Conservation (phyloP, 2,797 vertebrate genomes). For the Pteropus rufus region DNA sequence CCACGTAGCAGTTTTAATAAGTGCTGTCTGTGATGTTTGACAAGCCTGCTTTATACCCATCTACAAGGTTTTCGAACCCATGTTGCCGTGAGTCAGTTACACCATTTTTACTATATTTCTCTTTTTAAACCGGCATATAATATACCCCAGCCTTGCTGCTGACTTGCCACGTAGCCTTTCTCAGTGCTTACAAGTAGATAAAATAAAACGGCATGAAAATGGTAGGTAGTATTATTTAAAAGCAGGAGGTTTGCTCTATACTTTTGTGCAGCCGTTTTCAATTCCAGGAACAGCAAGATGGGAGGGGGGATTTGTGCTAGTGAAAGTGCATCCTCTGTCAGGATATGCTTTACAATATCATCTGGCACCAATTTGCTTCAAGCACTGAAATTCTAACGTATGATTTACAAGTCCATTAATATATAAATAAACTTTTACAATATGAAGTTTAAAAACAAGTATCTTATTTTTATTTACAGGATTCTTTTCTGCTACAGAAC, state of each 20-base stretch:
- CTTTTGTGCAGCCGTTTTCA: constrained; percentile 56
- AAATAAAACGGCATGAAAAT: constrained; percentile 35
- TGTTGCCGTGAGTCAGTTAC: constrained; percentile 58
- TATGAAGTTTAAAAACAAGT: constrained; percentile 56
- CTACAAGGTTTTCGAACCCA: constrained; percentile 56
- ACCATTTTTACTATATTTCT: constrained; percentile 56
- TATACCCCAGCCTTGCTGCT: background rate
- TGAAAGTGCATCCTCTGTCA: constrained; percentile 33
- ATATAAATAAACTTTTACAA: constrained; percentile 43
- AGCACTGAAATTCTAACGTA: constrained; percentile 14
- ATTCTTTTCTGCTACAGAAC: constrained; percentile 60
- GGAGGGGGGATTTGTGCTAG: constrained; percentile 4
- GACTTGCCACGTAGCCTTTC: constrained; percentile 25
- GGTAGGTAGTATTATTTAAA: constrained; percentile 37
- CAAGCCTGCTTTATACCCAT: constrained; percentile 56
- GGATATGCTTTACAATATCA: constrained; percentile 7
- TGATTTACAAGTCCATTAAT: constrained; percentile 20
- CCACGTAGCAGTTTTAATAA: constrained; percentile 57
- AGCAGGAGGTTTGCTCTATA: constrained; percentile 22
- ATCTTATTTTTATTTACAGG: constrained; percentile 69
- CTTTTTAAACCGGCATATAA: constrained; percentile 10
- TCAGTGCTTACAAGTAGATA: constrained; percentile 7
- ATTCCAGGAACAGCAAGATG: constrained; percentile 40
- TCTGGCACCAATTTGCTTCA: constrained; percentile 40
- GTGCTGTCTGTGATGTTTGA: constrained; percentile 52